These are phyloP conservation scores for Coelopa pilipes DNA, from an alignment of 2,888 invertebrate genomes.

Conservation along the genomic window DNA sequence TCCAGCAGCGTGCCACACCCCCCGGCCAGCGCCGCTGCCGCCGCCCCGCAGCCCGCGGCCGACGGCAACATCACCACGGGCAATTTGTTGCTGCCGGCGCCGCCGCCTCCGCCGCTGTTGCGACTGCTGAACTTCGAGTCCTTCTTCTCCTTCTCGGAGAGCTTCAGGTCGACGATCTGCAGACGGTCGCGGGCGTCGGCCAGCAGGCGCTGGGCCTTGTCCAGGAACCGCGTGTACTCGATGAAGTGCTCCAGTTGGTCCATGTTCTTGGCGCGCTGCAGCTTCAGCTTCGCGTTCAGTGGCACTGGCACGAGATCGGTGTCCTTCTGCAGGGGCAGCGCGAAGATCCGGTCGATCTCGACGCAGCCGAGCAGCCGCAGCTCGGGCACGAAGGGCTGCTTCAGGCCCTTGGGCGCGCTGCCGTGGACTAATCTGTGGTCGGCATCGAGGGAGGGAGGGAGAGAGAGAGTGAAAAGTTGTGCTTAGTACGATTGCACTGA, in stretches of 20 bases:
- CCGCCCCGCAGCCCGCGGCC: conserved; percentile 49
- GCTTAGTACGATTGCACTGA: too few species aligned
- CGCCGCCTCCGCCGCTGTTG: conserved; percentile 63
- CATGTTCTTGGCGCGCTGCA: conserved; percentile 84
- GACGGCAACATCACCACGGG: conserved; percentile 65
- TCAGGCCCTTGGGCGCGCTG: conserved; percentile 84
- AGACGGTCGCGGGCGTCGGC: conserved; percentile 80
- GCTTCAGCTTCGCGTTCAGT: conserved; percentile 84
- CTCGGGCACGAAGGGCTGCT: conserved; percentile 87
- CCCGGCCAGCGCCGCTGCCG: conserved; percentile 37
- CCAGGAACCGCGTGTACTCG: conserved; percentile 82
- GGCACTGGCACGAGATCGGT: conserved; percentile 85
- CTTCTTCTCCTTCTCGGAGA: conserved; percentile 74
- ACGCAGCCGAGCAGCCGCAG: conserved; percentile 83
- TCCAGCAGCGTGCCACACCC: conserved; percentile 54
- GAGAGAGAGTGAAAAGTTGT: not conserved
- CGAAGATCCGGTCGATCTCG: conserved; percentile 85
- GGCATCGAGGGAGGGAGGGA: not conserved
- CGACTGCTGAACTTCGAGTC: conserved; percentile 65
- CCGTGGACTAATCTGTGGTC: conserved; percentile 80
- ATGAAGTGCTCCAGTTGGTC: conserved; percentile 79
- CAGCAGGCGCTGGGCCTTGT: conserved; percentile 79
- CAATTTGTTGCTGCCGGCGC: conserved; percentile 65
- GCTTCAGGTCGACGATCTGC: conserved; percentile 83
- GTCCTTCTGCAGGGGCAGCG: conserved; percentile 84